Evolutionary conservation across 2,888 invertebrate genomes (phyloP).

Genomic region (Chydorus sphaericus): DNA sequence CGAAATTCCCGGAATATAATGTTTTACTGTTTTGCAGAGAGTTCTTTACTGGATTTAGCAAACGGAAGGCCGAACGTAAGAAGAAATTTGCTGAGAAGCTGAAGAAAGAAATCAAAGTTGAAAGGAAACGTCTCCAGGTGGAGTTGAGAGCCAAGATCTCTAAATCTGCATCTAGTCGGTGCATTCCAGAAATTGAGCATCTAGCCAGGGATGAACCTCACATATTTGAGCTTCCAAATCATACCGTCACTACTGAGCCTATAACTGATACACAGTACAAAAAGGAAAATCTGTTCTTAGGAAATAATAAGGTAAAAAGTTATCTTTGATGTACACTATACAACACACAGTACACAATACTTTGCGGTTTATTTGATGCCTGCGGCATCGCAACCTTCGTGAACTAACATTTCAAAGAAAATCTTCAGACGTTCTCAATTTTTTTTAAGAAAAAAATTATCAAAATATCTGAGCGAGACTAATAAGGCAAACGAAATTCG

Average conservation of each 20-base stretch:
- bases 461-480: too few relatives aligned
- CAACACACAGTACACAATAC: too few relatives aligned
- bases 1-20: too few relatives aligned
- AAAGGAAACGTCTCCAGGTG: neutral
- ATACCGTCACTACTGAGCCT: neutral
- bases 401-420: neutral
- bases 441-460: neutral
- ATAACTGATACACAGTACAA: neutral
- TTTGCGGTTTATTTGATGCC: too few relatives aligned
- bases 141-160: neutral
- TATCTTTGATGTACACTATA: too few relatives aligned
- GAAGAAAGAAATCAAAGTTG: neutral
- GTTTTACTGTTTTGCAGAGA: neutral
- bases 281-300: neutral
- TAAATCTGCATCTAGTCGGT: neutral
- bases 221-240: neutral
- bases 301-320: constrained; percentile 1
- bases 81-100: neutral
- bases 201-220: neutral
- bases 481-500: too few relatives aligned
- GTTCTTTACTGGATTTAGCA: neutral
- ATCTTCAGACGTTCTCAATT: neutral
- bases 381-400: neutral
- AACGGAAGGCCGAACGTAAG: neutral
- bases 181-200: neutral